These are phyloP conservation scores for Limnodromus scolopaceus DNA, from an alignment of 2,797 vertebrate species.

Conservation along the genomic window DNA sequence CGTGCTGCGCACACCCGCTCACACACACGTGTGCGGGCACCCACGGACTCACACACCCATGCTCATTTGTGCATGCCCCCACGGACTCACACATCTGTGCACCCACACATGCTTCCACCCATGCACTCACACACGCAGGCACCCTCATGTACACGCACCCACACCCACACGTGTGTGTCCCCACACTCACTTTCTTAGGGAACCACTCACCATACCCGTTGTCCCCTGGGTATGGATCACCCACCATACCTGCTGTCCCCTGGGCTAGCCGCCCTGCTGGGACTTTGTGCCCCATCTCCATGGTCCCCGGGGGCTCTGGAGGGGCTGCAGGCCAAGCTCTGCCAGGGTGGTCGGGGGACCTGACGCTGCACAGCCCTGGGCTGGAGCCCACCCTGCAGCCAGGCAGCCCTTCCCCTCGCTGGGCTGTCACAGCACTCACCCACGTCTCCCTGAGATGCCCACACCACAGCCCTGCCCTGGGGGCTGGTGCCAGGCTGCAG, in stretches of 20 bases:
- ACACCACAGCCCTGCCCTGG: rapidly evolving
- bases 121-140: neutral
- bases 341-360: rapidly evolving
- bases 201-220: neutral
- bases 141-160: neutral
- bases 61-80: too few relatives aligned
- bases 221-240: neutral
- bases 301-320: too few relatives aligned
- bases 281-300: rapidly evolving
- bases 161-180: rapidly evolving
- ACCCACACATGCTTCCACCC: too few relatives aligned
- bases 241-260: neutral
- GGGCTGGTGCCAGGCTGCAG: neutral
- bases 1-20: neutral
- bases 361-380: neutral
- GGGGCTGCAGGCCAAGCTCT: neutral
- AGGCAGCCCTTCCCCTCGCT: neutral
- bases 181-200: too few relatives aligned
- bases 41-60: neutral
- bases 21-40: neutral
- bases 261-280: neutral
- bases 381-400: neutral
- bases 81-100: neutral
- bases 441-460: neutral
- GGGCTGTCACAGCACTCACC: neutral